phyloP scores from a whole-genome alignment of 2,888 invertebrate genomes.

The Lysandra bellargus region DNA sequence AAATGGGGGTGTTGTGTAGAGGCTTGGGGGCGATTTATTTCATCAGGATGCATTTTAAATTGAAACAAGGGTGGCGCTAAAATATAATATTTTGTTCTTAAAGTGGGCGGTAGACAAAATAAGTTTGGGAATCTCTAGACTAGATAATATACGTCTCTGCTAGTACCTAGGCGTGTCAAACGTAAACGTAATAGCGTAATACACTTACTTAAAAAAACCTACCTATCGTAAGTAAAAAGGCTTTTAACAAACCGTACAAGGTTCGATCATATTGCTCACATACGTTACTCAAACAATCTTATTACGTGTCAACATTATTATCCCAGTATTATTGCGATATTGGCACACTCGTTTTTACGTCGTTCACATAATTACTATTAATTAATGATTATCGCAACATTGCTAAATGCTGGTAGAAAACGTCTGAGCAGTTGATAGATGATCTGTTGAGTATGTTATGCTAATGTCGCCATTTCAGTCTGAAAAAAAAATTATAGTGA shows the following conservation, averaged over 20 bases:
- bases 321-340: conserved; percentile 29
- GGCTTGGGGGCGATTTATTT: too few species aligned
- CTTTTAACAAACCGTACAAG: conserved; percentile 1
- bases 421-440: background rate
- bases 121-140: too few species aligned
- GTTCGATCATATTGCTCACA: conserved; percentile 20
- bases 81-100: too few species aligned
- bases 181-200: too few species aligned
- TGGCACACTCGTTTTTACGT: conserved; percentile 24
- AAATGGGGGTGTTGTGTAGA: too few species aligned
- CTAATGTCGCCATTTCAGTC: background rate
- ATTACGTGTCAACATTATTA: conserved; percentile 29
- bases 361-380: conserved; percentile 30
- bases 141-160: too few species aligned
- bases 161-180: too few species aligned
- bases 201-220: too few species aligned
- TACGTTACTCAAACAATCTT: conserved; percentile 20
- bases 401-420: background rate
- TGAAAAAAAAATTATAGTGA: background rate
- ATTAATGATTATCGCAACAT: conserved; percentile 26
- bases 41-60: too few species aligned
- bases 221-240: background rate
- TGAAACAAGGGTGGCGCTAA: too few species aligned
- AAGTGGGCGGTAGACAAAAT: too few species aligned
- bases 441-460: background rate